phyloP scores from a whole-genome alignment of 2,797 vertebrate genomes.

The Megaceryle alcyon region DNA sequence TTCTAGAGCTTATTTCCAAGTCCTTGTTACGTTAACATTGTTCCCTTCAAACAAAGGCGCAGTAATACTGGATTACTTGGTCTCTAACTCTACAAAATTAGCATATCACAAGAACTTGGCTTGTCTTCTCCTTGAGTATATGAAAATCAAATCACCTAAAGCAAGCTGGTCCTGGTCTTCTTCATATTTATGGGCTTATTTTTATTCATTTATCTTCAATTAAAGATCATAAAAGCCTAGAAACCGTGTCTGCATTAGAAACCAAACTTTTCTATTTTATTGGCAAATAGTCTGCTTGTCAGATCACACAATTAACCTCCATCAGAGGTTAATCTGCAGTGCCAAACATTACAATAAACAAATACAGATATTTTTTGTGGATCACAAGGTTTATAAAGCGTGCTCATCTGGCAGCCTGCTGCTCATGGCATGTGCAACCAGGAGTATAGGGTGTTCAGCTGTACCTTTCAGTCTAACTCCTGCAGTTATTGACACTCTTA shows the following conservation, averaged over 20 bases:
- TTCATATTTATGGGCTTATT: neutral
- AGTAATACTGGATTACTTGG: neutral
- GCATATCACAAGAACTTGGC: neutral
- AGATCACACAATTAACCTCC: slow-evolving; percentile 10
- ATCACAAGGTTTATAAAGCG: neutral
- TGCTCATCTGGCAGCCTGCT: neutral
- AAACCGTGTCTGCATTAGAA: neutral
- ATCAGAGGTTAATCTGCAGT: neutral
- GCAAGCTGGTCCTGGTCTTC: neutral
- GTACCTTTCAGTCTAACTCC: neutral
- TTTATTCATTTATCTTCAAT: neutral
- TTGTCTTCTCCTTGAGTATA: neutral
- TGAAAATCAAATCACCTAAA: slow-evolving; percentile 24
- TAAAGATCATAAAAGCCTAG: neutral
- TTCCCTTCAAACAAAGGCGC: slow-evolving; percentile 64
- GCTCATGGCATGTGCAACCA: neutral
- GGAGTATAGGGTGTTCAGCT: accelerated
- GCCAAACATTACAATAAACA: neutral
- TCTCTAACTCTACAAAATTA: slow-evolving; percentile 28
- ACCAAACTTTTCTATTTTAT: neutral
- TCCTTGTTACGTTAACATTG: neutral
- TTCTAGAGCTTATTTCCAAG: slow-evolving; percentile 35
- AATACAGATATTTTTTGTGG: neutral
- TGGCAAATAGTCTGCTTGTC: neutral
- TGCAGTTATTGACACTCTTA: neutral